Evolutionary conservation across 2,797 vertebrate species (phyloP), one percentile per base, ranked within the genome.

Genomic region (Pseudotriccus pelzelni): DNA sequence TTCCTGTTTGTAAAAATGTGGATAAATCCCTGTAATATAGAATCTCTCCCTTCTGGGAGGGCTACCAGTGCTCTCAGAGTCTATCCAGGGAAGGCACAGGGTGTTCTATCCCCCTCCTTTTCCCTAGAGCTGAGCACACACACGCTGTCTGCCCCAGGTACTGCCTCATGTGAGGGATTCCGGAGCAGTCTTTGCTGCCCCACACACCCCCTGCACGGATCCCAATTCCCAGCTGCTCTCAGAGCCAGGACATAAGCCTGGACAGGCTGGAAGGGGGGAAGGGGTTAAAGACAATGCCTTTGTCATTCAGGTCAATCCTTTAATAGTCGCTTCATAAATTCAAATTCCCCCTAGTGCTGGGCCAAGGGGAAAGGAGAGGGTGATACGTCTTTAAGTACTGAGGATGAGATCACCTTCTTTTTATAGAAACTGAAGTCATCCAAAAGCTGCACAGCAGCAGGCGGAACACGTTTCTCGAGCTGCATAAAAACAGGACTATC

Each of bases 361-460:
- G 55, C 64, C 64, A 86, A 93, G 62, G 46, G 36, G 34, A 83
- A 84, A 87, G 87, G 50, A 25, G 2, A 87, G 52, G 58, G 63
- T 64, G 52, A 87, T 96, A 82, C 60, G 88, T 79, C 95, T 96
- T 96, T 96, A 95, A 96, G 93, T 12, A 60, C 49, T 34, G 59
- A 81, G 46, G 80, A 90, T 97, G 95, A 96, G 91, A 90, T 97
- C 96, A 96, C 63, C 80, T 43, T 58, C 89, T 96, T 91, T 96
- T 93, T 94, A 93, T 97, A 94, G 96, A 73, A 93, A 50, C 67
- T 96, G 96, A 96, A 93, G 43, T 96, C 70, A 96, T 82, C 89
- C 77, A 14, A 92, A 88, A 60, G 85, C 85, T 79, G 80, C 80
- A 91, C 80, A 91, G 93, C 89, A 88, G 94, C 85, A 94, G 73